Evolutionary conservation across 2,888 invertebrate genomes (phyloP), one percentile per base, ranked within the genome.

Genomic region (Rhagonycha lutea): DNA sequence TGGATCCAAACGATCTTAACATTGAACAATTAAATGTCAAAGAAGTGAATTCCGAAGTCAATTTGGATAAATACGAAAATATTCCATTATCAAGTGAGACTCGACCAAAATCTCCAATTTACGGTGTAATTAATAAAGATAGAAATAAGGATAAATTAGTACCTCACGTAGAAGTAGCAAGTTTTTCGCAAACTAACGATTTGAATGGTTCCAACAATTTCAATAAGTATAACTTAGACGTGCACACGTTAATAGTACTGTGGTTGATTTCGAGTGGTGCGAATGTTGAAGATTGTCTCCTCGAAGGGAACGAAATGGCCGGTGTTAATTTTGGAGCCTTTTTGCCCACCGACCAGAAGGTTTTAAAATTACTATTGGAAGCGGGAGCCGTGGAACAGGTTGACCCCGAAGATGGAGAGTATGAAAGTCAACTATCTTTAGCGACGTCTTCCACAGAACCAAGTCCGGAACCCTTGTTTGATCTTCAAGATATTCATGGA

Each of bases 231-330:
- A 72, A 73, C 14, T 79, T 92, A 18, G 93, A 93, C 78, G 88
- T 91, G 0, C 93, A 94, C 84, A 93, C 94, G 0, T 88, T 95
- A 71, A 92, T 93, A 10, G 90, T 93, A 12, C 89, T 96, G 32
- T 96, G 95, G 95, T 90, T 96, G 81, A 88, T 95, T 69, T 91
- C 92, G 78, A 93, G 93, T 32, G 93, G 94, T 0, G 89, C 92
- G 80, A 90, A 90, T 76, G 90, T 92, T 1, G 92, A 92, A 78
- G 89, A 91, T 0, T 92, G 92, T 12, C 84, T 92, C 26, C 78
- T 88, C 79, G 88, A 88, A 75, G 87, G 87, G 4, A 87, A 87
- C 78, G 87, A 87, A 74, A 87, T 87, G 84, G 86, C 87, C 0
- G 87, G 88, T 3, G 86, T 91, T 7, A 87, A 88, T 83, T 89